Conservation (phyloP, 2,888 invertebrate genomes). For the Andrena bucephala region DNA sequence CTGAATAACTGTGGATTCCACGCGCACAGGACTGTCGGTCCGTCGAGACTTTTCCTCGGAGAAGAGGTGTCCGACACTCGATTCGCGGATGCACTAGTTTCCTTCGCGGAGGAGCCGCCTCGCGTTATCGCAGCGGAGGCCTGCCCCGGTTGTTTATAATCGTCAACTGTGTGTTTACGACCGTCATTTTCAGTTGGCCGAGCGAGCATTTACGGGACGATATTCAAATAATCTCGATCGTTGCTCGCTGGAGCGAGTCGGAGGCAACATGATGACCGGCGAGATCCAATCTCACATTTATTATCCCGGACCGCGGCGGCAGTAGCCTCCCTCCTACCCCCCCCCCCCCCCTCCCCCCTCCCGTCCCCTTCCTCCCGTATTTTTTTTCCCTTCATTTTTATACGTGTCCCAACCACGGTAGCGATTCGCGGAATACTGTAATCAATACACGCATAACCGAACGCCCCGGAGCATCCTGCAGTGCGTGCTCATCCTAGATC, state of each 20-base stretch:
- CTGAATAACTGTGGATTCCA: slow-evolving; percentile 41
- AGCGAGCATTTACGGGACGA: slow-evolving; percentile 56
- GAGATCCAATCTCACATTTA: slow-evolving; percentile 74
- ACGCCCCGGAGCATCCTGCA: slow-evolving; percentile 36
- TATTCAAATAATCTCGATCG: slow-evolving; percentile 75
- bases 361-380: slow-evolving; percentile 8
- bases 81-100: slow-evolving; percentile 43
- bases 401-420: slow-evolving; percentile 50
- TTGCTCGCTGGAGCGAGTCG: slow-evolving; percentile 67
- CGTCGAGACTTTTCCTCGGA: slow-evolving; percentile 17
- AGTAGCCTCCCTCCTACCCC: slow-evolving; percentile 26
- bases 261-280: slow-evolving; percentile 54
- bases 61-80: background rate
- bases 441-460: slow-evolving; percentile 63
- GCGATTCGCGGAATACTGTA: slow-evolving; percentile 65
- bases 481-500: slow-evolving; percentile 46
- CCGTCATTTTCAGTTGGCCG: slow-evolving; percentile 46
- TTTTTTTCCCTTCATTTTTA: slow-evolving; percentile 3
- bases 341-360: slow-evolving; percentile 17
- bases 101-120: background rate
- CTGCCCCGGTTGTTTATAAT: slow-evolving; percentile 44
- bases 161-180: slow-evolving; percentile 56
- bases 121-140: slow-evolving; percentile 20
- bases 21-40: background rate
- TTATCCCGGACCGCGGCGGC: slow-evolving; percentile 58